A percentile compares a stretch with the other conserved stretches of the same genome.
phyloP scores from a whole-genome alignment of 2,888 invertebrate genomes.

The Hesperia comma region DNA sequence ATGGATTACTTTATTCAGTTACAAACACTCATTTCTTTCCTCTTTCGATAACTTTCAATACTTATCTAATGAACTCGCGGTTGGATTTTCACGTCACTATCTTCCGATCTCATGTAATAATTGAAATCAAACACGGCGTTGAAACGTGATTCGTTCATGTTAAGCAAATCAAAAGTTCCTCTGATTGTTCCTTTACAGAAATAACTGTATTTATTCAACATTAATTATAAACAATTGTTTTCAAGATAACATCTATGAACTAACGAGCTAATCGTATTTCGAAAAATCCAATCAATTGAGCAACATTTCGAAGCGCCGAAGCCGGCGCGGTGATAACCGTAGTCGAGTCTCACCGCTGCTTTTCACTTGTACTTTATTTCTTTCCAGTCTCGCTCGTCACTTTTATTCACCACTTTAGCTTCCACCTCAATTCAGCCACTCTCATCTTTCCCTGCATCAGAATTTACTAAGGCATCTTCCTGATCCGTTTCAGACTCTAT shows the following conservation, averaged over 20 bases:
- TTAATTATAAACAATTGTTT: too few species aligned
- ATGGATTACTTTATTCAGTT: too few species aligned
- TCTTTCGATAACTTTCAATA: too few species aligned
- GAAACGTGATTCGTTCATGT: not conserved
- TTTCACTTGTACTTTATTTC: conserved; percentile 51
- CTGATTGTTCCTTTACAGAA: too few species aligned
- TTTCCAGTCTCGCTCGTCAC: conserved; percentile 65
- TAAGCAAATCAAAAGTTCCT: not conserved
- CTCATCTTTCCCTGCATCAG: conserved; percentile 73
- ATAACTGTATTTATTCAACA: too few species aligned
- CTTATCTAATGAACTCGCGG: not conserved
- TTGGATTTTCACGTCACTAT: not conserved
- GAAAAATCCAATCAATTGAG: not conserved
- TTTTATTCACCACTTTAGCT: conserved; percentile 81
- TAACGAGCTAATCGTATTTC: not conserved
- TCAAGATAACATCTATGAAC: not conserved
- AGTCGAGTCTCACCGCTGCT: conserved; percentile 38
- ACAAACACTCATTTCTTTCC: too few species aligned
- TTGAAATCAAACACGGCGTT: not conserved
- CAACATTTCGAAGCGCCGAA: conserved; percentile 3
- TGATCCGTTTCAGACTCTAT: conserved; percentile 47
- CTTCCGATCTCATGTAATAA: not conserved
- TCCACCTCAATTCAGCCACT: conserved; percentile 79
- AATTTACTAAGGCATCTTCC: conserved; percentile 59
- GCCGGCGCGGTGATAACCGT: not conserved